Evolutionary conservation across 2,888 invertebrate species (phyloP).

Genomic region (Gymnocheta viridis): DNA sequence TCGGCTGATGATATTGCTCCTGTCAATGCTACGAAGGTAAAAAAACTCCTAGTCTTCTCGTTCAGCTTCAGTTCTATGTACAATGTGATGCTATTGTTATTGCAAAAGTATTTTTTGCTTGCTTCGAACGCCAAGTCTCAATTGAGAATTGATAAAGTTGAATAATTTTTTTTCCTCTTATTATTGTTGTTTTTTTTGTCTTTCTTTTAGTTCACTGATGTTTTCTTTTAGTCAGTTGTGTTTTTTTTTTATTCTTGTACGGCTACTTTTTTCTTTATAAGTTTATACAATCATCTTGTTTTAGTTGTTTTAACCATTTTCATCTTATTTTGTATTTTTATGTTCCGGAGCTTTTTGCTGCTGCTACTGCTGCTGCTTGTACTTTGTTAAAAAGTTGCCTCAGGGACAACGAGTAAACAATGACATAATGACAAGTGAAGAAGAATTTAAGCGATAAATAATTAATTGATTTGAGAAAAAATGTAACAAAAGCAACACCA

Average conservation of each 20-base stretch:
- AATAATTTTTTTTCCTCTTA: conserved; percentile 65
- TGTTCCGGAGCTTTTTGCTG: conserved; percentile 1
- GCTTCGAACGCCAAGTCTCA: conserved; percentile 73
- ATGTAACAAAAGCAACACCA: conserved; percentile 63
- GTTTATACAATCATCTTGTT: conserved; percentile 40
- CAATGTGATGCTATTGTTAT: conserved; percentile 38
- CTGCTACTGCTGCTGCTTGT: conserved; percentile 48
- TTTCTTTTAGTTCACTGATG: conserved; percentile 35
- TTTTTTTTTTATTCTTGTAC: conserved; percentile 44
- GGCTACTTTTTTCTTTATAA: conserved; percentile 14
- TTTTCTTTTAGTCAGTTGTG: conserved; percentile 26
- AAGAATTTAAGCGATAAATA: conserved; percentile 82
- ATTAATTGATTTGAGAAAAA: conserved; percentile 80
- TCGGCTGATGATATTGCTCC: conserved; percentile 45
- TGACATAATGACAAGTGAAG: conserved; percentile 81
- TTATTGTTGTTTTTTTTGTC: conserved; percentile 41
- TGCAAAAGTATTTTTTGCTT: conserved; percentile 13
- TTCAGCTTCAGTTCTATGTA: conserved; percentile 17
- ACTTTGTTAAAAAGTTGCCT: conserved; percentile 66
- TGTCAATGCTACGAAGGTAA: conserved; percentile 24
- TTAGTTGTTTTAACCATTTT: conserved; percentile 46
- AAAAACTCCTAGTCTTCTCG: conserved; percentile 11
- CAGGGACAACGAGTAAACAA: conserved; percentile 79
- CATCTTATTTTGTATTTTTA: conserved; percentile 51
- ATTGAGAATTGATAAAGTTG: conserved; percentile 81